These are phyloP conservation scores for Morpho deidamia DNA, from an alignment of 2,888 invertebrate genomes.

Conservation along the genomic window DNA sequence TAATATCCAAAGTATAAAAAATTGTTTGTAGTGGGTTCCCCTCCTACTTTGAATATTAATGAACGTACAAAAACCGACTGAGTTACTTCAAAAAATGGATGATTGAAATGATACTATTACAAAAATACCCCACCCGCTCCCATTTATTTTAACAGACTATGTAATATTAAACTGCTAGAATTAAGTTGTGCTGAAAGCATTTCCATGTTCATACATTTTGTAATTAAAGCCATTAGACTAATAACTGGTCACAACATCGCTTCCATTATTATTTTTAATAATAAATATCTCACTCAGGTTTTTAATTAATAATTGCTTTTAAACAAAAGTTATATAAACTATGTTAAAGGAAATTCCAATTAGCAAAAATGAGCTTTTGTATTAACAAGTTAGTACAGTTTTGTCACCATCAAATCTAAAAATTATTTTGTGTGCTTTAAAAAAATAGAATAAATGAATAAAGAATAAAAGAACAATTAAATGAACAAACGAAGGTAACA, in stretches of 20 bases:
- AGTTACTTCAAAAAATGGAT: no score
- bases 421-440: neutral
- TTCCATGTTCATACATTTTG: constrained; percentile 32
- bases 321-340: constrained; percentile 13
- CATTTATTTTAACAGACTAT: no score
- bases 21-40: no score
- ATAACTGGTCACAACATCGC: constrained; percentile 20
- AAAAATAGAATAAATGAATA: no score
- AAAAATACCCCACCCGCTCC: no score
- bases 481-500: no score
- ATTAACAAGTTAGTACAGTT: constrained; percentile 5
- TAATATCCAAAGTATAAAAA: no score
- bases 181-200: constrained; percentile 29
- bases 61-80: no score
- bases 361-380: constrained; percentile 9
- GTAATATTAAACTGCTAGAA: neutral
- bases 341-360: constrained; percentile 5
- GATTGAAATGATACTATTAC: no score
- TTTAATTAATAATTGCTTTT: constrained; percentile 11
- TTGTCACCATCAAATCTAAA: constrained; percentile 2
- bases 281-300: constrained; percentile 11
- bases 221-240: constrained; percentile 25
- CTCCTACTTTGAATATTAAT: no score
- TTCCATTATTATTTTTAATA: constrained; percentile 15
- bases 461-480: no score